Evolutionary conservation across 2,797 vertebrate genomes (phyloP).

Genomic region (Chiloscyllium punctatum): DNA sequence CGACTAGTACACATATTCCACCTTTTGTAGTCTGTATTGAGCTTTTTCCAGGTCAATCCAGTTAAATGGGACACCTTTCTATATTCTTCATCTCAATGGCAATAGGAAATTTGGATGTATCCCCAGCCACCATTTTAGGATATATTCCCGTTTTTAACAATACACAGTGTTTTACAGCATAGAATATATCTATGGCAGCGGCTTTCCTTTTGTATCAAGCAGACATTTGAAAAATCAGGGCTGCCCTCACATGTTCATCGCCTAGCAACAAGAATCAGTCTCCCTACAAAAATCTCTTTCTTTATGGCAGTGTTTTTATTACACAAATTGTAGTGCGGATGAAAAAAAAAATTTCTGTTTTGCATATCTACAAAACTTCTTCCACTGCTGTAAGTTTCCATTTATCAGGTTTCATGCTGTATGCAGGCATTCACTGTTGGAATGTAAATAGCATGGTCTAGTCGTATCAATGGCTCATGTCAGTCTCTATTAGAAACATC

Average conservation of each 20-base stretch:
- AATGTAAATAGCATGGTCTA: conserved; percentile 27
- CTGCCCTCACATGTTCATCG: background rate
- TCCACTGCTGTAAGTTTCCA: background rate
- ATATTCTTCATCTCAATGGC: background rate
- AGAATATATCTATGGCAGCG: background rate
- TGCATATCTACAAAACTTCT: background rate
- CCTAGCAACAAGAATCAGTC: background rate
- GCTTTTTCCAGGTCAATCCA: background rate
- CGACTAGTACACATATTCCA: background rate
- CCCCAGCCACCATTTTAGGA: background rate
- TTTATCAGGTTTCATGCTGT: background rate
- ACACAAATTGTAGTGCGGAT: background rate
- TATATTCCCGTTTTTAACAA: background rate
- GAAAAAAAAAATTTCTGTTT: background rate
- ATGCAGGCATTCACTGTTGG: background rate
- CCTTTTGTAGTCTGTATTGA: background rate
- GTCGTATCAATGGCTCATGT: background rate
- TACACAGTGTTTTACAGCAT: background rate
- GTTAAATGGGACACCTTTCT: background rate
- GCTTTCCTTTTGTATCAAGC: background rate
- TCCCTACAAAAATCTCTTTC: background rate
- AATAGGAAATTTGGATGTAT: background rate
- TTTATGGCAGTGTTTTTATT: conserved; percentile 9
- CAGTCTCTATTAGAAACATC: conserved; percentile 27
- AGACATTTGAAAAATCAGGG: background rate